These are phyloP conservation scores for Himalopsyche anomala DNA, from an alignment of 2,888 invertebrate species.

Conservation along the genomic window DNA sequence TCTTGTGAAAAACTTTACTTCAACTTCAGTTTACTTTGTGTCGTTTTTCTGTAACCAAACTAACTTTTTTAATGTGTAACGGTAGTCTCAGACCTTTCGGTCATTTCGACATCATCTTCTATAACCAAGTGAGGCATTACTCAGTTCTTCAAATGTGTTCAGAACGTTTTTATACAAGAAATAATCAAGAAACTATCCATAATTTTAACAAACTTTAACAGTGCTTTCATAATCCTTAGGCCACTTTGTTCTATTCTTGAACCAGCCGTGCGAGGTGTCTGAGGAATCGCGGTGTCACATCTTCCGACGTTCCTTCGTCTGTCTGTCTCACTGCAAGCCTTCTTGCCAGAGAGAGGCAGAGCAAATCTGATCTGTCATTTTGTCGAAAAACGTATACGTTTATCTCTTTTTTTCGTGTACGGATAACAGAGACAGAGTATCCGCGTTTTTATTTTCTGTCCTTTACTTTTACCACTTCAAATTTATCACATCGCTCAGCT, in stretches of 20 bases:
- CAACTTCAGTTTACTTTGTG: conserved; percentile 47
- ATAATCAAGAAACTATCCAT: conserved; percentile 78
- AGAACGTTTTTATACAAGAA: conserved; percentile 78
- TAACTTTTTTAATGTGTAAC: conserved; percentile 64
- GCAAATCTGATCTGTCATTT: neutral
- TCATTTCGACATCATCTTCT: conserved; percentile 57
- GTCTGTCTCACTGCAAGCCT: conserved; percentile 49
- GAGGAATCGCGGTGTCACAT: conserved; percentile 43
- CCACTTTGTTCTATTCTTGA: conserved; percentile 53
- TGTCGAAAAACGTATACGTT: conserved; percentile 32
- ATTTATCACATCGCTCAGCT: conserved; percentile 17
- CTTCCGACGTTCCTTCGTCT: conserved; percentile 46
- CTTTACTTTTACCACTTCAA: conserved; percentile 30
- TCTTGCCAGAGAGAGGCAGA: conserved; percentile 55
- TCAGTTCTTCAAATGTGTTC: conserved; percentile 79
- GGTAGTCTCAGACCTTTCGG: conserved; percentile 51
- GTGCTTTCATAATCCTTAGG: conserved; percentile 45
- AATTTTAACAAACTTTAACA: conserved; percentile 79
- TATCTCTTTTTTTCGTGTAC: conserved; percentile 45
- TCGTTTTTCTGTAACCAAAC: conserved; percentile 43
- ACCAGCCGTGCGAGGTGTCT: conserved; percentile 49
- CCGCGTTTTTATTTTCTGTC: conserved; percentile 45
- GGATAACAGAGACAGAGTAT: conserved; percentile 46
- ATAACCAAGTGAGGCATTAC: conserved; percentile 69
- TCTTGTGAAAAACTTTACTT: conserved; percentile 45